Evolutionary conservation across 2,113 vertebrate species (phyloP).

Genomic region (Planiliza haematocheilus): DNA sequence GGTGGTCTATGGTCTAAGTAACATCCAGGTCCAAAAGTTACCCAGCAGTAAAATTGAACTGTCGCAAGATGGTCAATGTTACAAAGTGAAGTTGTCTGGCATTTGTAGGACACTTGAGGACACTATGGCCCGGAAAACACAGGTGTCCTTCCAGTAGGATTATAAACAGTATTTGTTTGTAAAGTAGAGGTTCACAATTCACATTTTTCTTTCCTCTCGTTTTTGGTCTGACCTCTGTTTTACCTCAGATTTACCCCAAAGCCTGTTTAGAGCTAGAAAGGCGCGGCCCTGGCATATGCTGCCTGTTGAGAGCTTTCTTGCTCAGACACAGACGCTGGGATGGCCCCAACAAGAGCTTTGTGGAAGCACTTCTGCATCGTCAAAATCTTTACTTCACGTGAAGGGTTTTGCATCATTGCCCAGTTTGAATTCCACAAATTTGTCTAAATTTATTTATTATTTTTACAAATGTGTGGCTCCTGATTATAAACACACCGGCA

Average conservation of each 20-base stretch:
- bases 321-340: conserved; percentile 11
- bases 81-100: no score
- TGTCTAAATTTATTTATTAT: no score
- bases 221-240: conserved; percentile 5
- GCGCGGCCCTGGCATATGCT: conserved; percentile 20
- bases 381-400: neutral
- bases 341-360: conserved; percentile 1
- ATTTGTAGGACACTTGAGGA: no score
- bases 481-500: conserved; percentile 17
- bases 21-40: no score
- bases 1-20: no score
- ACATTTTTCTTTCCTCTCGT: no score
- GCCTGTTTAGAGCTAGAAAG: neutral
- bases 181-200: no score
- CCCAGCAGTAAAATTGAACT: no score
- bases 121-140: no score
- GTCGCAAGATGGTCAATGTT: no score
- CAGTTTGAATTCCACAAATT: neutral
- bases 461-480: conserved; percentile 1
- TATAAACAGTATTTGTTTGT: no score
- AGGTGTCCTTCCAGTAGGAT: no score
- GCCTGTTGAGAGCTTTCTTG: conserved; percentile 7
- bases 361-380: neutral
- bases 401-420: neutral
- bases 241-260: neutral